A percentile compares a stretch with the other conserved stretches of the same genome.
Evolutionary conservation across 2,113 vertebrate species (phyloP).

Genomic region (Bathybates hornii): DNA sequence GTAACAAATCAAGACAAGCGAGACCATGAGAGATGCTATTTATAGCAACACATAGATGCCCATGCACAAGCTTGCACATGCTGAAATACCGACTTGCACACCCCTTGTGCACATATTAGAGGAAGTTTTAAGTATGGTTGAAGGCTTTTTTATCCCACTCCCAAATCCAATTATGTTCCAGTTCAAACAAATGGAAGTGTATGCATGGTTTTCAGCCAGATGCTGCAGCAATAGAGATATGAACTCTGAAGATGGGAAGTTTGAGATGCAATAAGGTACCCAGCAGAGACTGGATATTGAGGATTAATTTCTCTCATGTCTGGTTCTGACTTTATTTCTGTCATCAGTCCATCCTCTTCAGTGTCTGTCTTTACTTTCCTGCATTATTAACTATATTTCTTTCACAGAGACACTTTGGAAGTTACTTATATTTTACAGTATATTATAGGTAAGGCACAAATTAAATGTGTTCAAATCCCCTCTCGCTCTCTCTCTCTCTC

Average conservation of each 20-base stretch:
- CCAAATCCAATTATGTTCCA: constrained; percentile 71
- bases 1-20: constrained; percentile 58
- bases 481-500: rapidly evolving
- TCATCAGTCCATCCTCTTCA: constrained; percentile 28
- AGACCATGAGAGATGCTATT: constrained; percentile 54
- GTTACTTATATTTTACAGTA: constrained; percentile 3
- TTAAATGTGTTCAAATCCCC: not conserved
- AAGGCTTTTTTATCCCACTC: constrained; percentile 65
- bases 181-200: constrained; percentile 67
- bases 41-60: constrained; percentile 43
- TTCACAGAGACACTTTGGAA: not conserved
- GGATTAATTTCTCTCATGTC: constrained; percentile 72
- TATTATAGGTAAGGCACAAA: not conserved
- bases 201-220: constrained; percentile 63
- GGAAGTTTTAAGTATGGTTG: constrained; percentile 62
- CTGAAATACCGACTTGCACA: not conserved
- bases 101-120: constrained; percentile 4
- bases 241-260: constrained; percentile 70
- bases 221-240: constrained; percentile 67
- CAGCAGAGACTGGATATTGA: constrained; percentile 71
- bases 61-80: not conserved
- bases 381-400: constrained; percentile 36
- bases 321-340: constrained; percentile 41
- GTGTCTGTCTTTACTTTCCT: constrained; percentile 18
- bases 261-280: constrained; percentile 70